Conservation (phyloP, 2,113 vertebrate species). For the Mormoops blainvillei region DNA sequence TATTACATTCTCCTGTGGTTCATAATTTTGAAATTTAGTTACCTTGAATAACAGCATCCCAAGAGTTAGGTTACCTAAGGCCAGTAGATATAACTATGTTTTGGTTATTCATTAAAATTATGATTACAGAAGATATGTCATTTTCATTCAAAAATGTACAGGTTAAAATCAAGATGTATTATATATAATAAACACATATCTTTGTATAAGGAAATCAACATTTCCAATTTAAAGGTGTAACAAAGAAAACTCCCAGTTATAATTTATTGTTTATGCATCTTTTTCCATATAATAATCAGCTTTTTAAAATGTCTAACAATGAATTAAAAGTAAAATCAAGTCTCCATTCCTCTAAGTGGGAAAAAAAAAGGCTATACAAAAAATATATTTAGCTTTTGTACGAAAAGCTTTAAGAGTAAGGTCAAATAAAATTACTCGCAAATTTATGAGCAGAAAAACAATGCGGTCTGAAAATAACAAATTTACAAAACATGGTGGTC, state of each 20-base stretch:
- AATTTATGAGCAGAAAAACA: slow-evolving; percentile 28
- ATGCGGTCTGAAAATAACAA: not conserved
- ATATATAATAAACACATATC: not conserved
- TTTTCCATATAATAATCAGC: not conserved
- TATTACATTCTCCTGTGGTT: not conserved
- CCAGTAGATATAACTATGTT: not conserved
- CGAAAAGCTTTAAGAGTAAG: not conserved
- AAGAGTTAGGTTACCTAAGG: not conserved
- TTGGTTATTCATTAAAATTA: slow-evolving; percentile 24
- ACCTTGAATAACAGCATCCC: not conserved
- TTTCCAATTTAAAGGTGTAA: slow-evolving; percentile 7
- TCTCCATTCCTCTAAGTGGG: not conserved
- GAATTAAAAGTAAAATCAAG: slow-evolving; percentile 28
- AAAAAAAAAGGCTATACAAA: slow-evolving; percentile 10
- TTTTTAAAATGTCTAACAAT: slow-evolving; percentile 30
- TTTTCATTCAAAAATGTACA: not conserved
- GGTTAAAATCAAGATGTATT: not conserved
- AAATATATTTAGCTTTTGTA: not conserved
- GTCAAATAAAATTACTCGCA: not conserved
- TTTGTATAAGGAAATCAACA: not conserved
- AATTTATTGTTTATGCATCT: not conserved
- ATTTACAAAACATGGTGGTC: slow-evolving; percentile 29
- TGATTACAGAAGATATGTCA: not conserved
- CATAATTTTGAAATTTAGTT: not conserved
- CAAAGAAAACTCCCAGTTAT: not conserved